A percentile compares a stretch with the other conserved stretches of the same genome.
Conservation (phyloP, 2,113 vertebrate species). For the Myotis brandtii region DNA sequence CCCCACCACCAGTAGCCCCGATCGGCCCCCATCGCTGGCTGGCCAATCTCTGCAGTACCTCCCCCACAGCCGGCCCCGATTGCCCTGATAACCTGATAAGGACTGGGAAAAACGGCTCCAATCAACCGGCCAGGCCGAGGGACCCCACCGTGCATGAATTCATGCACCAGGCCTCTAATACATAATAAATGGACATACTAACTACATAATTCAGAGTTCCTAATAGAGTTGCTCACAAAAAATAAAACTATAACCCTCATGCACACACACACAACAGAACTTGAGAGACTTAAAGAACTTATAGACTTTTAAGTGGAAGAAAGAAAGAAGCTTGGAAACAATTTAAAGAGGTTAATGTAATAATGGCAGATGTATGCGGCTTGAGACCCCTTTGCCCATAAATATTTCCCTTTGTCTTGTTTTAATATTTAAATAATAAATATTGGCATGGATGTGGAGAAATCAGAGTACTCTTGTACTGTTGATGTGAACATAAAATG, state of each 20-base stretch:
- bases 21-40: too few species aligned
- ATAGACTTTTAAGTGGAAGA: background rate
- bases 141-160: too few species aligned
- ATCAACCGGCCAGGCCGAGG: too few species aligned
- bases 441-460: background rate
- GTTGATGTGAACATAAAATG: background rate
- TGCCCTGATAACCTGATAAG: too few species aligned
- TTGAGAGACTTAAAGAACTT: slow-evolving; percentile 8
- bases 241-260: background rate
- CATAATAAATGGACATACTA: background rate
- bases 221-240: background rate
- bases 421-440: slow-evolving; percentile 28
- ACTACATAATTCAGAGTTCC: background rate
- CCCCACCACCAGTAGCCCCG: too few species aligned
- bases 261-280: background rate
- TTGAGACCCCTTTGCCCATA: background rate
- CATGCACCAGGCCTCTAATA: background rate
- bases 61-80: too few species aligned
- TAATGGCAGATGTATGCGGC: background rate
- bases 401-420: background rate
- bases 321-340: background rate
- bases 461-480: background rate
- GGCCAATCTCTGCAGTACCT: too few species aligned
- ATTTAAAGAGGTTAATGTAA: background rate
- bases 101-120: too few species aligned